Conservation (phyloP, 2,113 vertebrate species). For the Ptilonorhynchus violaceus region DNA sequence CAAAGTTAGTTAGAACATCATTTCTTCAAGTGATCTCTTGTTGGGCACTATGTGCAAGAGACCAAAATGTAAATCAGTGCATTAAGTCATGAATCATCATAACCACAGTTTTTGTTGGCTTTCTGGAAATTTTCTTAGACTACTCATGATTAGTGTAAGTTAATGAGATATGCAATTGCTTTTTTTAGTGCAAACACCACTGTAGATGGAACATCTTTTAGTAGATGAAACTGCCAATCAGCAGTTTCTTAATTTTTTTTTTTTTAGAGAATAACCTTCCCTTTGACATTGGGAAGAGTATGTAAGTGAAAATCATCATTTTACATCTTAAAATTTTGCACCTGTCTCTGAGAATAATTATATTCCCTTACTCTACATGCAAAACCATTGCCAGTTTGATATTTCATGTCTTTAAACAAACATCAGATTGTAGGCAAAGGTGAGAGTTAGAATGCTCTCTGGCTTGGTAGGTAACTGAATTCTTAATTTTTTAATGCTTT, state of each 20-base stretch:
- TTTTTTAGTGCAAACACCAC: background rate
- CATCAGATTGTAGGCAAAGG: background rate
- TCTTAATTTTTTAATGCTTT: background rate
- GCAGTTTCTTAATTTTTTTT: background rate
- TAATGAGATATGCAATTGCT: background rate
- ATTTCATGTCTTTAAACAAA: background rate
- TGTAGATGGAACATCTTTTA: background rate
- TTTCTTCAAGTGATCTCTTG: background rate
- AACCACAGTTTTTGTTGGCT: background rate
- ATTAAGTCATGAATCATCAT: background rate
- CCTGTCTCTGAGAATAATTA: background rate
- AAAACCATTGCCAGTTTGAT: background rate
- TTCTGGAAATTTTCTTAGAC: background rate
- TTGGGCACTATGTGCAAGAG: background rate
- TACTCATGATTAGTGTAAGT: background rate
- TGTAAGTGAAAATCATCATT: background rate
- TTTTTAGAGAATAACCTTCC: background rate
- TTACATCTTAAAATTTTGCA: background rate
- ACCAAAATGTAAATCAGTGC: background rate
- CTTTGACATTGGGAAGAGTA: background rate
- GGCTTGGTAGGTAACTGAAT: background rate
- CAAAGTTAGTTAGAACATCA: background rate
- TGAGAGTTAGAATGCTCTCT: background rate
- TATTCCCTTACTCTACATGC: background rate
- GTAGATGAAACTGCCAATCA: background rate